Conservation (phyloP, 2,888 invertebrate genomes). For the Erebia epiphron region DNA sequence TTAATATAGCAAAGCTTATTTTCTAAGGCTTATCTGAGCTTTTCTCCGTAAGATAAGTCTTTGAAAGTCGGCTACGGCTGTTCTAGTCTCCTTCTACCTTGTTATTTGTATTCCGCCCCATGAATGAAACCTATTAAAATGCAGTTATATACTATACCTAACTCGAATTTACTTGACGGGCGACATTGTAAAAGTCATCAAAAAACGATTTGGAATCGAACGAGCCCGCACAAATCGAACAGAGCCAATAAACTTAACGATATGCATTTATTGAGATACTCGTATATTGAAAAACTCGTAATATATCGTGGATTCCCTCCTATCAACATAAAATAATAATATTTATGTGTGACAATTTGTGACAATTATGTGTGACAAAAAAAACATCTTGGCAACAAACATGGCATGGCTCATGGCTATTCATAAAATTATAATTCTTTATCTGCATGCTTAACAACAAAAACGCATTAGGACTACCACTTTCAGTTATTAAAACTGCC, state of each 20-base stretch:
- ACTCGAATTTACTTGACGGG: slow-evolving; percentile 5
- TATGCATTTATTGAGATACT: slow-evolving; percentile 13
- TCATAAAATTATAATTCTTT: neutral
- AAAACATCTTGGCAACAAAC: neutral
- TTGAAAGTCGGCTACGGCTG: neutral
- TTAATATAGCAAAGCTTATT: neutral
- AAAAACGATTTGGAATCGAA: slow-evolving; percentile 15
- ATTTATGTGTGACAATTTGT: too few species aligned
- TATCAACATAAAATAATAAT: neutral
- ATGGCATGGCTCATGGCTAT: too few species aligned
- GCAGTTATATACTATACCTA: slow-evolving; percentile 8
- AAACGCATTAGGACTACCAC: neutral
- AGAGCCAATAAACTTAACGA: slow-evolving; percentile 15
- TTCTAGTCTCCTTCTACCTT: neutral
- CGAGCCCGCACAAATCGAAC: slow-evolving; percentile 17
- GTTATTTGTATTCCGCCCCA: neutral
- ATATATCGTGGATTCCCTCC: neutral
- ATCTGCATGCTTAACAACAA: neutral
- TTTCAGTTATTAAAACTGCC: too few species aligned
- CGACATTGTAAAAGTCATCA: slow-evolving; percentile 18
- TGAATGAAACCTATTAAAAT: slow-evolving; percentile 9
- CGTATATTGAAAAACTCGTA: slow-evolving; percentile 18
- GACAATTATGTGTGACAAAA: too few species aligned
- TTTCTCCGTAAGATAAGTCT: neutral
- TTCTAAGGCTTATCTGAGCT: neutral